A percentile compares a stretch with the other conserved stretches of the same genome.
These are phyloP conservation scores for Hypolimnas misippus DNA, from an alignment of 2,888 invertebrate species.

Conservation along the genomic window DNA sequence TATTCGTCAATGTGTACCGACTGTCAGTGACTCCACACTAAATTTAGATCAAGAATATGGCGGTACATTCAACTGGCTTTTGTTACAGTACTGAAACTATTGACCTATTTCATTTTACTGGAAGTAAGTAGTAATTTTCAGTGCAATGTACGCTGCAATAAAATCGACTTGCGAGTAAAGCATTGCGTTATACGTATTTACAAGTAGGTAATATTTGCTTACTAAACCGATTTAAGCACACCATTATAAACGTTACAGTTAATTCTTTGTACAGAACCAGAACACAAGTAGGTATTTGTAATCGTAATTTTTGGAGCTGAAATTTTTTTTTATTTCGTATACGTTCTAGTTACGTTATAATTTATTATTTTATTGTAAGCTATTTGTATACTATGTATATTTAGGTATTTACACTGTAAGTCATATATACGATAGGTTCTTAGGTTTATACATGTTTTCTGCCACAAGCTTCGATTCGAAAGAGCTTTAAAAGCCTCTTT, in stretches of 20 bases:
- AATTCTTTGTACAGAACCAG: background rate
- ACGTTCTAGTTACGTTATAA: no score
- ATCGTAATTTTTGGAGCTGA: no score
- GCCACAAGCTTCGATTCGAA: no score
- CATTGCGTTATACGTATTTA: constrained; percentile 23
- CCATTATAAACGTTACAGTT: constrained; percentile 11
- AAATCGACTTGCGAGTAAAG: constrained; percentile 65
- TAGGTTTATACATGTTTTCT: no score
- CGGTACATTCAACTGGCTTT: constrained; percentile 76
- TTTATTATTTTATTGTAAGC: no score
- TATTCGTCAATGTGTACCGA: constrained; percentile 23
- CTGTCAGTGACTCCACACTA: constrained; percentile 54
- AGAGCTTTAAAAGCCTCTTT: no score
- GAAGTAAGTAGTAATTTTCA: constrained; percentile 83
- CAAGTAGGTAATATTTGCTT: constrained; percentile 4
- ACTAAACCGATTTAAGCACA: constrained; percentile 18
- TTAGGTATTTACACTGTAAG: no score
- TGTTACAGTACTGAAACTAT: constrained; percentile 83
- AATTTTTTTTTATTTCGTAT: no score
- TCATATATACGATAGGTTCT: no score
- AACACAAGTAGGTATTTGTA: no score
- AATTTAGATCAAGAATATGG: constrained; percentile 69
- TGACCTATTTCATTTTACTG: constrained; percentile 83
- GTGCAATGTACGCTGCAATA: constrained; percentile 73
- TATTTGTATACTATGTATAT: no score